phyloP scores from a whole-genome alignment of 1,140 invertebrate genomes.

The Ceratosolen solmsi region DNA sequence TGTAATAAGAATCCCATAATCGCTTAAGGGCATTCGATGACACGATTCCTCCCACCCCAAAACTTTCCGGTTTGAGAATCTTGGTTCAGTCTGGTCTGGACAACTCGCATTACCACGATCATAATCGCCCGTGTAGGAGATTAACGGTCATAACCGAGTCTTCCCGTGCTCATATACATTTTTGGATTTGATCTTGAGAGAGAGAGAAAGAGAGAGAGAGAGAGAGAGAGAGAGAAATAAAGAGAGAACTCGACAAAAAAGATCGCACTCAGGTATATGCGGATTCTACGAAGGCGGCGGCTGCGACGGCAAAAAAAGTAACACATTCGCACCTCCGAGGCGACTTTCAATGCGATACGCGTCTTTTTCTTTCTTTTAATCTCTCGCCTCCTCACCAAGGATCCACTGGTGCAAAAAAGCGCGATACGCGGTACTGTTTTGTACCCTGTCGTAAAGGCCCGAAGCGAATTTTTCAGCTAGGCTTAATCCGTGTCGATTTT shows the following conservation, averaged over 20 bases:
- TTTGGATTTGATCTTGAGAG: background rate
- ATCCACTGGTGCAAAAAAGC: background rate
- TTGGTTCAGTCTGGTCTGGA: background rate
- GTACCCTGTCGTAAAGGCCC: background rate
- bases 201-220: background rate
- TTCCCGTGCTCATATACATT: too few species aligned
- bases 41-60: background rate
- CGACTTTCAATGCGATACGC: background rate
- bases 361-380: background rate
- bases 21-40: background rate
- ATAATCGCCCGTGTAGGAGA: slow-evolving; percentile 31
- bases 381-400: background rate
- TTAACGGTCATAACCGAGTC: slow-evolving; percentile 2
- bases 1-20: background rate
- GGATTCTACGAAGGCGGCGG: slow-evolving; percentile 8
- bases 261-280: background rate
- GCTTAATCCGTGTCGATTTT: background rate
- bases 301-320: background rate
- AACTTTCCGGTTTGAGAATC: slow-evolving; percentile 4
- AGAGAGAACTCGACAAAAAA: background rate
- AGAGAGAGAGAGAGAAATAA: background rate
- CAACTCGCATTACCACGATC: slow-evolving; percentile 1
- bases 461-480: background rate
- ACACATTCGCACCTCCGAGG: slow-evolving; percentile 17
- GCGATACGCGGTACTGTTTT: background rate